Evolutionary conservation across 2,797 vertebrate genomes (phyloP).

Genomic region (Anguilla megastoma): DNA sequence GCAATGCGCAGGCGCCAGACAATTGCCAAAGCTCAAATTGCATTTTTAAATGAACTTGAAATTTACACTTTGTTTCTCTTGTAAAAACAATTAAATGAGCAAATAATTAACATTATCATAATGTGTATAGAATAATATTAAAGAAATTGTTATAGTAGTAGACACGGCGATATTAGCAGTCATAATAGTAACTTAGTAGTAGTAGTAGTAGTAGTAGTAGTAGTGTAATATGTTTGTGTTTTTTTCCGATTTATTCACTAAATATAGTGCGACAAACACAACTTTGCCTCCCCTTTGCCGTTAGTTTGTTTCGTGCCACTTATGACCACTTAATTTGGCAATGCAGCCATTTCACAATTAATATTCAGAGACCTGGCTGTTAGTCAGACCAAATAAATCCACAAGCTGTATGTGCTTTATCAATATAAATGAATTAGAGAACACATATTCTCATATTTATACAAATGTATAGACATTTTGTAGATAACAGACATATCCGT

Average conservation of each 20-base stretch:
- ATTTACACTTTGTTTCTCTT: background rate
- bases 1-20: conserved; percentile 52
- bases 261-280: background rate
- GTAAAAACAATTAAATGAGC: background rate
- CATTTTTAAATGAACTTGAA: conserved; percentile 19
- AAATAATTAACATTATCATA: background rate
- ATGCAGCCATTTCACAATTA: background rate
- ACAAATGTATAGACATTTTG: background rate
- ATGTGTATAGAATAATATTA: background rate
- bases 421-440: too few species aligned
- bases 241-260: background rate
- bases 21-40: conserved; percentile 40
- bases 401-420: background rate
- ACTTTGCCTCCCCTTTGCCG: background rate
- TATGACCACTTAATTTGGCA: background rate
- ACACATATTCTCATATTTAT: background rate
- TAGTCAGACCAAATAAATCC: background rate
- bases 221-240: background rate
- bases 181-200: background rate
- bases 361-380: background rate
- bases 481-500: background rate
- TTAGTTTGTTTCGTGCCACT: background rate
- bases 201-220: background rate
- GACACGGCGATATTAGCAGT: background rate
- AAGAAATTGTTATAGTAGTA: background rate